A percentile compares a stretch with the other conserved stretches of the same genome.
Evolutionary conservation across 37 sponge, comb jelly and placozoan genomes (phyloP).

Genomic region (Cladorhizidae sp.): DNA sequence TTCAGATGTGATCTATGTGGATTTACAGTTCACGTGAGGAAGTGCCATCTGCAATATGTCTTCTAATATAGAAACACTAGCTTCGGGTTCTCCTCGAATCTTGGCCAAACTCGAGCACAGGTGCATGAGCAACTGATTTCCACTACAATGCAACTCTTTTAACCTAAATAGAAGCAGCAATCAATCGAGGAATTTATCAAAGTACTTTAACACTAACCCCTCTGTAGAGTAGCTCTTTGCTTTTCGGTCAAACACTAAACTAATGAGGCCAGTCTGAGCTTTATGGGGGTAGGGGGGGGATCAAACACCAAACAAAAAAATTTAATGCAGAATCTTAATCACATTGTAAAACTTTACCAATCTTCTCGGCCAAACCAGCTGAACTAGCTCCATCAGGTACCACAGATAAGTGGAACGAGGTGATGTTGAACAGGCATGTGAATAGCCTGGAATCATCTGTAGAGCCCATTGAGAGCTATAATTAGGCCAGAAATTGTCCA

Average conservation of each 20-base stretch:
- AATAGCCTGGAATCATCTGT: slow-evolving; percentile 22
- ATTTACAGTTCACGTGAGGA: slow-evolving; percentile 32
- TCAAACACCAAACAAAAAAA: not conserved
- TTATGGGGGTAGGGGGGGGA: not conserved
- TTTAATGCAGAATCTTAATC: not conserved
- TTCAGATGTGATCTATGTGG: not conserved
- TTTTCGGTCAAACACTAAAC: slow-evolving; percentile 11
- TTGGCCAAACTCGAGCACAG: slow-evolving; percentile 32
- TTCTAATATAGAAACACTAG: slow-evolving; percentile 11
- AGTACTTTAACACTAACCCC: not conserved
- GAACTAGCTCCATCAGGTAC: not conserved
- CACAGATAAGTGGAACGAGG: slow-evolving; percentile 8
- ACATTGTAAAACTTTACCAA: not conserved
- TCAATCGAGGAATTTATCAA: not conserved
- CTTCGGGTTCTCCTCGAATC: not conserved
- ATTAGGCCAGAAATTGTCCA: not conserved
- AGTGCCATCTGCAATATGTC: slow-evolving; percentile 31
- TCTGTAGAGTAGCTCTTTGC: not conserved
- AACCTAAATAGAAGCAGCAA: not conserved
- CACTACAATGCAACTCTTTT: not conserved
- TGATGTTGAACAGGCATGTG: slow-evolving; percentile 7
- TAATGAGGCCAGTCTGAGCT: slow-evolving; percentile 20
- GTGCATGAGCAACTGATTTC: slow-evolving; percentile 22
- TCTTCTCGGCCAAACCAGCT: not conserved
- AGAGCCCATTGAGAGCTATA: slow-evolving; percentile 9